Evolutionary conservation across 2,113 vertebrate genomes (phyloP).

Genomic region (Pygathrix nemaeus): DNA sequence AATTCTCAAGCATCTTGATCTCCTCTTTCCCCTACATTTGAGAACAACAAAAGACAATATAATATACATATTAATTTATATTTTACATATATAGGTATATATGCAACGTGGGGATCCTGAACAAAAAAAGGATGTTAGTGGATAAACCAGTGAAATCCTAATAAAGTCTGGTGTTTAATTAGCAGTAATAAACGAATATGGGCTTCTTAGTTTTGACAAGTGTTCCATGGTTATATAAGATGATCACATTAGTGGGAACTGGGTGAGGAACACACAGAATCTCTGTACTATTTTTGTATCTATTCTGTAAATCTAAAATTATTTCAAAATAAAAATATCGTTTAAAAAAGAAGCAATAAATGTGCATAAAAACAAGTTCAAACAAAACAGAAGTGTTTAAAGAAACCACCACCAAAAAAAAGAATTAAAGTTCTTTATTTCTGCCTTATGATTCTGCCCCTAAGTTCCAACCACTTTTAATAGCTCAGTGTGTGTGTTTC

Average conservation of each 20-base stretch:
- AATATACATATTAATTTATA: background rate
- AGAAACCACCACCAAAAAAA: background rate
- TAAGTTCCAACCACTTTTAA: slow-evolving; percentile 38
- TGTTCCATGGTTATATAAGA: background rate
- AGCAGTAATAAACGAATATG: background rate
- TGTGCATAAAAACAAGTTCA: background rate
- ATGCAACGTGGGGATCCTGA: background rate
- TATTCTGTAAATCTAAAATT: slow-evolving; percentile 27
- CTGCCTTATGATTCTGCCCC: background rate
- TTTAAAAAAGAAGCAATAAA: background rate
- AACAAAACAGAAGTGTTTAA: slow-evolving; percentile 3
- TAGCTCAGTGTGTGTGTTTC: background rate
- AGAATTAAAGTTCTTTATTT: background rate
- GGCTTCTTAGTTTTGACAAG: slow-evolving; percentile 39
- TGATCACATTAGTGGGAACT: background rate
- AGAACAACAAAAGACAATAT: background rate
- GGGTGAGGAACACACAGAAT: background rate
- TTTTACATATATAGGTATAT: background rate
- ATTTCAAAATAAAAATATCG: background rate
- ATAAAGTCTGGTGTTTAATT: background rate
- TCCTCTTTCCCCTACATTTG: background rate
- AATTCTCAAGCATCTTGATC: background rate
- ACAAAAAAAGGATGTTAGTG: background rate
- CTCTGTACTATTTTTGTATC: background rate
- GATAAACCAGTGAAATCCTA: background rate